These are phyloP conservation scores for Nerophis lumbriciformis DNA, from an alignment of 2,113 vertebrate species.

Conservation along the genomic window DNA sequence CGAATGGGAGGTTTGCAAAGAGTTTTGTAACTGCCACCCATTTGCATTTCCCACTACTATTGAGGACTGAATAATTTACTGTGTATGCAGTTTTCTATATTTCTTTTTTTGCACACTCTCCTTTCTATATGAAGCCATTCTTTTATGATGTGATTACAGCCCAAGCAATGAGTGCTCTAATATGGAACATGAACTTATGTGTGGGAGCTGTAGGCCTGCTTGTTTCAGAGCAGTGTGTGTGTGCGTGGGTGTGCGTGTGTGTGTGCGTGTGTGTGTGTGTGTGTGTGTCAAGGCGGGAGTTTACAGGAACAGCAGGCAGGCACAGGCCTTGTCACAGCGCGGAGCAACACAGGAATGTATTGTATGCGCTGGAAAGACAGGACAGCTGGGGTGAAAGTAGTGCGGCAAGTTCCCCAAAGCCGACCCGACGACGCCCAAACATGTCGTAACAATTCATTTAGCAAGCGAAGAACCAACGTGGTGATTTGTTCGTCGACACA, in stretches of 20 bases:
- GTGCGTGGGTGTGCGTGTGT: no score
- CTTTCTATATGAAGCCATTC: conserved; percentile 19
- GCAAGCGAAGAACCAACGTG: conserved; percentile 19
- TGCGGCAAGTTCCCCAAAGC: conserved; percentile 66
- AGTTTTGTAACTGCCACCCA: neutral
- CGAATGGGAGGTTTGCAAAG: no score
- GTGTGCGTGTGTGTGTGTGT: no score
- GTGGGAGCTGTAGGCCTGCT: conserved; percentile 43
- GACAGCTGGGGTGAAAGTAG: conserved; percentile 70
- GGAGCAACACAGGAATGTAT: conserved; percentile 79
- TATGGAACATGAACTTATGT: conserved; percentile 47
- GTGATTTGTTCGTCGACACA: neutral
- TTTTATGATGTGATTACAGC: conserved; percentile 25
- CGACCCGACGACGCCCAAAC: neutral
- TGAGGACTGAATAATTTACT: neutral
- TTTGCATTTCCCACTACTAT: conserved; percentile 8
- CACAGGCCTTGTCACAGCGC: conserved; percentile 72
- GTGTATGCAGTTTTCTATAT: conserved; percentile 13
- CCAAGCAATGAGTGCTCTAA: conserved; percentile 34
- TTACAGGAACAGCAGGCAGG: conserved; percentile 81
- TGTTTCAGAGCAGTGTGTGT: conserved; percentile 31
- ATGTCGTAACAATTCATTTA: neutral
- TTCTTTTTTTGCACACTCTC: conserved; percentile 1
- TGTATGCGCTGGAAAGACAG: conserved; percentile 77
- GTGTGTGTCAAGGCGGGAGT: conserved; percentile 73